Evolutionary conservation across 1,140 invertebrate species (phyloP).

Genomic region (Myzus persicae): DNA sequence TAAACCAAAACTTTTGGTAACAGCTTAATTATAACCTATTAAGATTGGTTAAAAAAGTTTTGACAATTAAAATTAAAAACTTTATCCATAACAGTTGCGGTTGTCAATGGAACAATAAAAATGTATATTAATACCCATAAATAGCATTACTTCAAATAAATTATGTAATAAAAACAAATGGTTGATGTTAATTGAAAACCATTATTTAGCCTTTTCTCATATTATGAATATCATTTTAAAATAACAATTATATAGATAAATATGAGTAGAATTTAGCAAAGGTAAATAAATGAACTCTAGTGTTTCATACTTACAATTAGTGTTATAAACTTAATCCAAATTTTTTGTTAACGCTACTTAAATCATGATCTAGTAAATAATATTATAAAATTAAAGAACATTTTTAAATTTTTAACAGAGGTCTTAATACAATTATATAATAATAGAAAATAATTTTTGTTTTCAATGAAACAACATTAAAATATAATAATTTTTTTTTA

Average conservation of each 20-base stretch:
- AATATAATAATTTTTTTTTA: neutral
- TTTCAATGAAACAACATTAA: neutral
- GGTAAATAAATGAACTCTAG: neutral
- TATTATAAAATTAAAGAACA: neutral
- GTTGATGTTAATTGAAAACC: neutral
- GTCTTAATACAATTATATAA: neutral
- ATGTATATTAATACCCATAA: neutral
- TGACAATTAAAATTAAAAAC: neutral
- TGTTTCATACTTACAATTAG: neutral
- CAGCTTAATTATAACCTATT: neutral
- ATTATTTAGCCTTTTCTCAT: neutral
- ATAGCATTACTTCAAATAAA: neutral
- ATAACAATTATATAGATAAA: neutral
- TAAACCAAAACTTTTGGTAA: neutral
- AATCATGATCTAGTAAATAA: neutral
- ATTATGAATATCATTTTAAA: neutral
- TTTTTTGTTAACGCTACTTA: neutral
- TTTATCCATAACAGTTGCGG: neutral
- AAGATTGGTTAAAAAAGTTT: neutral
- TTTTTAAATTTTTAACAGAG: no score
- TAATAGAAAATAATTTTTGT: slow-evolving; percentile 1
- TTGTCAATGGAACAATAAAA: neutral
- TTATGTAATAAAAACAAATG: no score
- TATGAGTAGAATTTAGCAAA: neutral
- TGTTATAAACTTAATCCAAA: neutral